phyloP scores from a whole-genome alignment of 2,797 vertebrate species.

The Lepus oiostolus region DNA sequence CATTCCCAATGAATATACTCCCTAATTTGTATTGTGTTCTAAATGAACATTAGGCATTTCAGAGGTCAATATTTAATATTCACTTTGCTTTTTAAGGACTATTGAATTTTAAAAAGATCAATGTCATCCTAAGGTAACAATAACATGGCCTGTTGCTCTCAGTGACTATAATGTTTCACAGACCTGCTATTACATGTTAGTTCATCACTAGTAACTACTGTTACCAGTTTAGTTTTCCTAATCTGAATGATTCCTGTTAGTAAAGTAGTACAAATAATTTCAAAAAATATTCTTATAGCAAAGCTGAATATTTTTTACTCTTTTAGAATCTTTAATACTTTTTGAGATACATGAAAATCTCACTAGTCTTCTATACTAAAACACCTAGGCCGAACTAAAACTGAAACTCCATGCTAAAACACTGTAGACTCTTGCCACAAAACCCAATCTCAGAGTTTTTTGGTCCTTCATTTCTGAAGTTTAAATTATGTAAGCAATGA shows the following conservation, averaged over 20 bases:
- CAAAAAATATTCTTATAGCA: conserved; percentile 47
- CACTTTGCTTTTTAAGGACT: not conserved
- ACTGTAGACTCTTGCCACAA: not conserved
- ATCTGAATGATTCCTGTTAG: conserved; percentile 11
- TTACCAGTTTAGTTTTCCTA: conserved; percentile 52
- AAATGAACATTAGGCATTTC: conserved; percentile 15
- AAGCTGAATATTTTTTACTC: conserved; percentile 37
- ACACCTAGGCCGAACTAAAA: not conserved
- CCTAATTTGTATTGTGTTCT: not conserved
- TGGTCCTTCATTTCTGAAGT: conserved; percentile 13
- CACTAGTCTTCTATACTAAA: not conserved
- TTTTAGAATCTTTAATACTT: not conserved
- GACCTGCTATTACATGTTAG: not conserved
- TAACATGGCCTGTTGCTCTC: not conserved
- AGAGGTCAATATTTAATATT: conserved; percentile 19
- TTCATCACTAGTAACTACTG: not conserved
- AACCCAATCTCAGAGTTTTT: not conserved
- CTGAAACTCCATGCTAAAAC: not conserved
- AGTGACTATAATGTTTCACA: conserved; percentile 17
- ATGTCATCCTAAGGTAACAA: conserved; percentile 15
- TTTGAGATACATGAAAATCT: conserved; percentile 44
- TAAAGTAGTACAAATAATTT: not conserved
- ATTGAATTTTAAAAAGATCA: conserved; percentile 48
- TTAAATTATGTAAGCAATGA: conserved; percentile 23
- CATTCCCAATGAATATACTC: not conserved